Conservation (phyloP, 1,140 invertebrate genomes). For the Myzus persicae region DNA sequence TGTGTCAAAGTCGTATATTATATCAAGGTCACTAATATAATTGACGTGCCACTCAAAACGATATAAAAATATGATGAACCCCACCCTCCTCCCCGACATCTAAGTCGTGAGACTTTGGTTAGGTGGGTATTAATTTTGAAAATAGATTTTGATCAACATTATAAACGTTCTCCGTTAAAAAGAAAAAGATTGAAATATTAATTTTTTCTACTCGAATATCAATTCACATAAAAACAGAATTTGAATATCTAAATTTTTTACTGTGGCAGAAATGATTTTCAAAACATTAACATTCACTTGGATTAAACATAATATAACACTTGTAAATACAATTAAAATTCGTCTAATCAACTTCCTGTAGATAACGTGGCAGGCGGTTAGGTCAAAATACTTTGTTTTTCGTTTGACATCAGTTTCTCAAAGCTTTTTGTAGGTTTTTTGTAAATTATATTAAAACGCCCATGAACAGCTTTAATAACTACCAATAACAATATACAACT, state of each 20-base stretch:
- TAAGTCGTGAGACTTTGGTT: background rate
- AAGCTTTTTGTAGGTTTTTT: background rate
- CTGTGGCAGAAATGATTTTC: accelerated
- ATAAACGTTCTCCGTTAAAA: background rate
- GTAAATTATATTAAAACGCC: background rate
- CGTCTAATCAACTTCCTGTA: too few species aligned
- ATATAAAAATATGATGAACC: background rate
- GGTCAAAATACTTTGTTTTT: background rate
- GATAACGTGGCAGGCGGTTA: background rate
- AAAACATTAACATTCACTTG: background rate
- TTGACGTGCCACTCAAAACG: background rate
- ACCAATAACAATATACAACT: background rate
- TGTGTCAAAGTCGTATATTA: background rate
- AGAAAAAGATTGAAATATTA: background rate
- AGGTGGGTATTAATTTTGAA: background rate
- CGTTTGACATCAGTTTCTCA: background rate
- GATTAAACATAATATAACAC: background rate
- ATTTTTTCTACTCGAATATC: background rate
- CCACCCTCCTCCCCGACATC: background rate
- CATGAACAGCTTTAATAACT: background rate
- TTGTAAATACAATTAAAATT: background rate
- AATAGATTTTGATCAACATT: background rate
- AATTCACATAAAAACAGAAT: background rate
- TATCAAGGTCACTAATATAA: background rate
- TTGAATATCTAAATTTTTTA: background rate